phyloP scores from a whole-genome alignment of 2,888 invertebrate species.

The Cetonia aurata region DNA sequence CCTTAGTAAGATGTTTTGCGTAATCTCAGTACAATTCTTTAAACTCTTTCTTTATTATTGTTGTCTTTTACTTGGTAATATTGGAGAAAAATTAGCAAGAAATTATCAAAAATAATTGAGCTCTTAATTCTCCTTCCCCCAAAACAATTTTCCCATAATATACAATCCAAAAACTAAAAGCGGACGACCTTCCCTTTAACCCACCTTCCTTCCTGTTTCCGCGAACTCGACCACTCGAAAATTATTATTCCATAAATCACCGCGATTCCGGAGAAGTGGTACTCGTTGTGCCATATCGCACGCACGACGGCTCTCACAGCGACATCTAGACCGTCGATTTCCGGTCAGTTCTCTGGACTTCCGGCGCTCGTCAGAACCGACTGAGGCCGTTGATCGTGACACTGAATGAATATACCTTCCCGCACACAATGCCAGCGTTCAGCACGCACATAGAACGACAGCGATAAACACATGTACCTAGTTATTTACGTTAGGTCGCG shows the following conservation, averaged over 20 bases:
- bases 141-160: neutral
- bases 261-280: constrained; percentile 17
- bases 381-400: constrained; percentile 44
- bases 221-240: constrained; percentile 7
- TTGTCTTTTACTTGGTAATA: too few relatives aligned
- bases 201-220: constrained; percentile 5
- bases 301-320: constrained; percentile 47
- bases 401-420: constrained; percentile 29
- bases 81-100: too few relatives aligned
- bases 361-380: constrained; percentile 22
- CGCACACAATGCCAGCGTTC: too few relatives aligned
- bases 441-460: neutral
- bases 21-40: too few relatives aligned
- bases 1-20: too few relatives aligned
- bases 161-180: constrained; percentile 1
- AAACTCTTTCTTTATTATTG: too few relatives aligned
- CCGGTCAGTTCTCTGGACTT: constrained; percentile 48
- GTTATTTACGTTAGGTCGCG: constrained; percentile 23
- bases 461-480: constrained; percentile 15
- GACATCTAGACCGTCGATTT: constrained; percentile 46
- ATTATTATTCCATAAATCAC: constrained; percentile 39
- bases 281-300: constrained; percentile 46
- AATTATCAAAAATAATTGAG: too few relatives aligned
- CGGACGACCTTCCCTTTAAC: constrained; percentile 24
- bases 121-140: neutral